Conservation (phyloP, 1,140 invertebrate genomes). For the Lepidurus couesii region DNA sequence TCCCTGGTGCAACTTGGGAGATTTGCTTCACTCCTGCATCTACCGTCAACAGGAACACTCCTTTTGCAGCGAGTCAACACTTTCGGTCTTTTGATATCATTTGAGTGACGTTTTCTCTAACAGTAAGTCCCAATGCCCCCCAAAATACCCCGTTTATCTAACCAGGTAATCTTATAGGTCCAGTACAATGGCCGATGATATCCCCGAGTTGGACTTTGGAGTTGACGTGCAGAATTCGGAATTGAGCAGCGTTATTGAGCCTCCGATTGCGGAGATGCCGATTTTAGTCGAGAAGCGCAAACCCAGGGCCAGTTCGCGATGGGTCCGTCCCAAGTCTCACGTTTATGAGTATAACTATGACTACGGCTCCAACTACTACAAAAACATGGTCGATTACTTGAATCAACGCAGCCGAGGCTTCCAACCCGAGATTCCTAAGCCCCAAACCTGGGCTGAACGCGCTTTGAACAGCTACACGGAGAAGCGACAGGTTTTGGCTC, state of each 20-base stretch:
- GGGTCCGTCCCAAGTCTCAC: constrained; percentile 57
- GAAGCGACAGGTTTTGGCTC: constrained; percentile 37
- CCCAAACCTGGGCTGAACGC: constrained; percentile 75
- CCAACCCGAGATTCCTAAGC: constrained; percentile 59
- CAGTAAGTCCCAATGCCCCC: not conserved
- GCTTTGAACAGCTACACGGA: constrained; percentile 61
- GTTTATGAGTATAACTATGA: constrained; percentile 73
- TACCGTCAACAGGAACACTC: not conserved
- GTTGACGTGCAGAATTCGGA: not conserved
- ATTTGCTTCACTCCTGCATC: not conserved
- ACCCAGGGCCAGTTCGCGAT: constrained; percentile 38
- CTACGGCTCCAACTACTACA: constrained; percentile 36
- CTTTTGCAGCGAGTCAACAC: constrained; percentile 17
- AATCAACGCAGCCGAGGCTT: constrained; percentile 65
- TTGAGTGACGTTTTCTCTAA: not conserved
- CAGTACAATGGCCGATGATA: constrained; percentile 27
- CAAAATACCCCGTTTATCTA: not conserved
- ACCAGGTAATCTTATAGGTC: not conserved
- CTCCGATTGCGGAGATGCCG: not conserved
- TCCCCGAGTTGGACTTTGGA: constrained; percentile 24
- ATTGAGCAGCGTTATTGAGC: not conserved
- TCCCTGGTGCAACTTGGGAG: not conserved
- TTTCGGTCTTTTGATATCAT: not conserved
- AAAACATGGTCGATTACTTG: constrained; percentile 73
- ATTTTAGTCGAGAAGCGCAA: constrained; percentile 31